phyloP scores from a whole-genome alignment of 2,113 vertebrate species.

The Paramormyrops kingsleyae region DNA sequence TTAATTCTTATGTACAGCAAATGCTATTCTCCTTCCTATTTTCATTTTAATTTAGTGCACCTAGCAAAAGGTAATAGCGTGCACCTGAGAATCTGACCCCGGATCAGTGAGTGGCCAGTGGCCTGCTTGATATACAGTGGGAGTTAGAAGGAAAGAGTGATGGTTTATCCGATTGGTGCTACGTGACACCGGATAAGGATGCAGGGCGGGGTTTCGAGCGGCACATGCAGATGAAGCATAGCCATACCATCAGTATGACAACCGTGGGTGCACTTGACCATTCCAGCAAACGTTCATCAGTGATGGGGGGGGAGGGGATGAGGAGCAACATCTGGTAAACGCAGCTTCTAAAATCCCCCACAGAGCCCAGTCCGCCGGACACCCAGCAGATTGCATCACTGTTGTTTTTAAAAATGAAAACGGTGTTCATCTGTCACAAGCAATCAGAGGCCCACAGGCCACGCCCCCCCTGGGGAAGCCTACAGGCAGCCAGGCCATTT shows the following conservation, averaged over 20 bases:
- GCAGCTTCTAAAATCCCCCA: not conserved
- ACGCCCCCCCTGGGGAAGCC: not conserved
- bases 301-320: not conserved
- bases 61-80: not conserved
- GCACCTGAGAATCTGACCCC: not conserved
- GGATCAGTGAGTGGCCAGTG: not conserved
- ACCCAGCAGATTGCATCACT: not conserved
- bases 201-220: not conserved
- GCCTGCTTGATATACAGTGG: not conserved
- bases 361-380: not conserved
- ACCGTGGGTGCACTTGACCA: not conserved
- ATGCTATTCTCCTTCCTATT: not conserved
- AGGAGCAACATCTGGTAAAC: not conserved
- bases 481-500: slow-evolving; percentile 5
- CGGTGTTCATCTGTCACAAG: not conserved
- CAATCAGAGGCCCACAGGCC: not conserved
- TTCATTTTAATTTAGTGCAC: not conserved
- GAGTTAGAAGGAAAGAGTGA: not conserved
- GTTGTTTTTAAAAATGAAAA: slow-evolving; percentile 2
- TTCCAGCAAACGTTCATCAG: not conserved
- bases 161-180: not conserved
- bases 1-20: not conserved
- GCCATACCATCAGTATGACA: not conserved
- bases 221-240: not conserved
- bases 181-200: not conserved